Percentiles rank a stretch among this genome's conserved stretches.
phyloP scores from a whole-genome alignment of 1,140 invertebrate species.

The Diuraphis noxia region DNA sequence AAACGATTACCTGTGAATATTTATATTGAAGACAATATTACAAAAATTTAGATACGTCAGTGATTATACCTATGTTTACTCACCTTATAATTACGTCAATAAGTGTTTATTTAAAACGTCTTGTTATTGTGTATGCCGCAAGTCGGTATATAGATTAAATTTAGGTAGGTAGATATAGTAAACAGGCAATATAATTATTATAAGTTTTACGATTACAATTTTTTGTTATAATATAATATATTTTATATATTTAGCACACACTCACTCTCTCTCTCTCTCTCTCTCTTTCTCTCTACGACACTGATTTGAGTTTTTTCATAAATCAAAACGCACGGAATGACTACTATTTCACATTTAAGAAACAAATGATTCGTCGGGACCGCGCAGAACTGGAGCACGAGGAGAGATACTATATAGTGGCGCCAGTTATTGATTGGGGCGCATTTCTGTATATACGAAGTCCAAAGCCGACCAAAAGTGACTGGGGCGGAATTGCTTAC shows the following conservation, averaged over 20 bases:
- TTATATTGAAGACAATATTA: background rate
- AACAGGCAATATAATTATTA: background rate
- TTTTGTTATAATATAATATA: background rate
- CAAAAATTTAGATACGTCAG: background rate
- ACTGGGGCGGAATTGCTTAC: conserved; percentile 8
- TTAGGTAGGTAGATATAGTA: background rate
- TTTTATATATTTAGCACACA: too few relatives aligned
- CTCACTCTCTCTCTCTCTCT: too few relatives aligned
- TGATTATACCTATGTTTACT: conserved; percentile 14
- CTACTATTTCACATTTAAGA: background rate
- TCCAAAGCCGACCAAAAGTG: conserved; percentile 40
- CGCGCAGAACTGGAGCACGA: background rate
- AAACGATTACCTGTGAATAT: background rate
- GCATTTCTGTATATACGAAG: conserved; percentile 42
- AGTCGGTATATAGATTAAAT: background rate
- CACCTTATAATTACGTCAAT: conserved; percentile 12
- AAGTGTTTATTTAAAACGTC: background rate
- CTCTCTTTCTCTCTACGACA: background rate
- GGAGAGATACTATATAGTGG: conserved; percentile 42
- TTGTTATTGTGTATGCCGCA: background rate
- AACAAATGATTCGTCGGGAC: background rate
- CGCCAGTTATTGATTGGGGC: conserved; percentile 50
- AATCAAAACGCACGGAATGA: background rate
- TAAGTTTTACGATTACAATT: background rate
- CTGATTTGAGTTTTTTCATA: background rate